A percentile compares a stretch with the other conserved stretches of the same genome.
Evolutionary conservation across 1,140 invertebrate genomes (phyloP).

Genomic region (Muscidifurax raptorellus): DNA sequence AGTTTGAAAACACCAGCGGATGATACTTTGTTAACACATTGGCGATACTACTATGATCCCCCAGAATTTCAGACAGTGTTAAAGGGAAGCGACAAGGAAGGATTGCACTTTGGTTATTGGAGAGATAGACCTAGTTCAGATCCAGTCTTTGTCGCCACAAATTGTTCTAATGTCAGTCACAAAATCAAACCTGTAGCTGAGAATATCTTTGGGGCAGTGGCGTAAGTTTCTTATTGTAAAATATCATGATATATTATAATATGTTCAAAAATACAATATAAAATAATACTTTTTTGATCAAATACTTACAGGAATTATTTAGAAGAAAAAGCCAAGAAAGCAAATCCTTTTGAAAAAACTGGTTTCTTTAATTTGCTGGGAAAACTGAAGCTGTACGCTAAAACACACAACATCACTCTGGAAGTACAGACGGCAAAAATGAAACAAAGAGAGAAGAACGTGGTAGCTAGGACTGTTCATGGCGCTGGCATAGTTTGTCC

Average conservation of each 20-base stretch:
- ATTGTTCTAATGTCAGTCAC: conserved; percentile 81
- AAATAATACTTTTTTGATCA: conserved; percentile 54
- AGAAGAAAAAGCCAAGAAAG: conserved; percentile 78
- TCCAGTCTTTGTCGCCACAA: conserved; percentile 86
- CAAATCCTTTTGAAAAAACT: conserved; percentile 82
- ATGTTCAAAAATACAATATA: not conserved
- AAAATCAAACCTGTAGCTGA: conserved; percentile 83
- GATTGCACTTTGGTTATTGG: conserved; percentile 92
- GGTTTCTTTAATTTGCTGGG: conserved; percentile 78
- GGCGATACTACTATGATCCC: conserved; percentile 95
- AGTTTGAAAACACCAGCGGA: conserved; percentile 75
- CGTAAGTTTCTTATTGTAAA: conserved; percentile 76
- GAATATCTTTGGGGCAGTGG: conserved; percentile 90
- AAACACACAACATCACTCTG: conserved; percentile 79
- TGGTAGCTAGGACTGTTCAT: conserved; percentile 89
- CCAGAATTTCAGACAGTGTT: conserved; percentile 93
- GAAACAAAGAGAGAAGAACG: conserved; percentile 80
- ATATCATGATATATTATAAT: conserved; percentile 22
- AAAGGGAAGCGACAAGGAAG: conserved; percentile 80
- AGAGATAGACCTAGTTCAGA: conserved; percentile 86
- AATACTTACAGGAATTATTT: conserved; percentile 77
- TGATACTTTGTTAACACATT: conserved; percentile 85
- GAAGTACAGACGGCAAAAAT: conserved; percentile 79
- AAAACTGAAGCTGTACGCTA: conserved; percentile 80
- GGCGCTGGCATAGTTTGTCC: conserved; percentile 92